Evolutionary conservation across 2,113 vertebrate genomes (phyloP).

Genomic region (Leiothrix lutea): DNA sequence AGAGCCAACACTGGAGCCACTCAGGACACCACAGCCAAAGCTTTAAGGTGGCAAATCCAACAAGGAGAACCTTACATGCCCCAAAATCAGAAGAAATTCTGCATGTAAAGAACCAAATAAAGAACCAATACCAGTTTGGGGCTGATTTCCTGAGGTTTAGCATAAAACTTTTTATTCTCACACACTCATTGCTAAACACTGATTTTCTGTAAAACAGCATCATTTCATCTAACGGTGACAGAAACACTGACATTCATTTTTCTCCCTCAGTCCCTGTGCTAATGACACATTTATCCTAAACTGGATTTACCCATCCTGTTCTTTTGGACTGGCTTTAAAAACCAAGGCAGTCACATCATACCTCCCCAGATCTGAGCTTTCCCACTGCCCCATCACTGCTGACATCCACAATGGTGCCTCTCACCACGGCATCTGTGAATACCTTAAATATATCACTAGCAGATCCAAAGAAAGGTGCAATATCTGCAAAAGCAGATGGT

Average conservation of each 20-base stretch:
- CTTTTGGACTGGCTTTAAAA: neutral
- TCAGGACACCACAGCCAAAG: neutral
- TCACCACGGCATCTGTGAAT: neutral
- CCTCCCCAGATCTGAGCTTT: neutral
- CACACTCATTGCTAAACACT: neutral
- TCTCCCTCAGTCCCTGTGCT: neutral
- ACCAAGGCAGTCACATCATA: neutral
- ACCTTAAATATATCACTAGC: conserved; percentile 7
- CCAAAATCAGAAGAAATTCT: neutral
- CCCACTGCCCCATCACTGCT: neutral
- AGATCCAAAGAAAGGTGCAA: conserved; percentile 39
- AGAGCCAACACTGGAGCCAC: neutral
- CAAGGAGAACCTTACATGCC: neutral
- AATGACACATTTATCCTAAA: neutral
- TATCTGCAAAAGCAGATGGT: conserved; percentile 59
- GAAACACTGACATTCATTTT: neutral
- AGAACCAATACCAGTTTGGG: neutral
- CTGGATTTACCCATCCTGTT: neutral
- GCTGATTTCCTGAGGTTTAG: neutral
- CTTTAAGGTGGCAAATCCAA: neutral
- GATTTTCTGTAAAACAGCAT: neutral
- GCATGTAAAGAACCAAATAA: neutral
- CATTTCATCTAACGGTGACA: neutral
- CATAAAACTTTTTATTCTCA: neutral
- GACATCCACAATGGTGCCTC: neutral